These are phyloP conservation scores for Drosophila equinoxialis DNA, from an alignment of 1,140 invertebrate species.

Conservation along the genomic window DNA sequence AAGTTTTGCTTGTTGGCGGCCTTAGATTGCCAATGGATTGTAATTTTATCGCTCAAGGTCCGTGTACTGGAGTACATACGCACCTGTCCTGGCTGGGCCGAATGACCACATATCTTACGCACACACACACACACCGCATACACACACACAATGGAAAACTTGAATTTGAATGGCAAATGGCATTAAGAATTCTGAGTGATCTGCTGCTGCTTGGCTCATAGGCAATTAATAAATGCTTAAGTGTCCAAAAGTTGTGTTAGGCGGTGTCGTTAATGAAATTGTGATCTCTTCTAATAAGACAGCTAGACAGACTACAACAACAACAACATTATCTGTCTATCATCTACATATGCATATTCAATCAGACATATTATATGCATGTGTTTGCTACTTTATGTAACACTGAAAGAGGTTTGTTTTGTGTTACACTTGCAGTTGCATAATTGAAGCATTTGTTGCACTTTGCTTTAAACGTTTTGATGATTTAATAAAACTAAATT, in stretches of 20 bases:
- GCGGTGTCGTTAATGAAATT: background rate
- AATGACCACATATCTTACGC: conserved; percentile 25
- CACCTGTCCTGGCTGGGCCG: conserved; percentile 30
- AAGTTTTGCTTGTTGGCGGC: conserved; percentile 18
- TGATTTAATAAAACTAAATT: conserved; percentile 81
- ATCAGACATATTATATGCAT: too few relatives aligned
- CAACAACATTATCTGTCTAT: conserved; percentile 10
- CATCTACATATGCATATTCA: background rate
- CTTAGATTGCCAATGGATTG: conserved; percentile 16
- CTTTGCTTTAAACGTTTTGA: conserved; percentile 70
- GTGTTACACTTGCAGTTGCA: conserved; percentile 56
- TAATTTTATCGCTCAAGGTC: conserved; percentile 42
- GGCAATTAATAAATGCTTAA: background rate
- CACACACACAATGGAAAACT: conserved; percentile 28
- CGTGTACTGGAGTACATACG: conserved; percentile 9
- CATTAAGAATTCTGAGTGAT: too few relatives aligned
- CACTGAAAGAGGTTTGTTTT: conserved; percentile 45
- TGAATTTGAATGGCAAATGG: conserved; percentile 28
- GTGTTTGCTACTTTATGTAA: conserved; percentile 27
- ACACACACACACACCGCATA: too few relatives aligned
- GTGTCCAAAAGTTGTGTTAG: background rate
- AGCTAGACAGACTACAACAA: background rate
- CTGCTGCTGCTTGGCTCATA: too few relatives aligned
- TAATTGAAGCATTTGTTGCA: conserved; percentile 56
- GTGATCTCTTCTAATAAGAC: background rate